A percentile compares a stretch with the other conserved stretches of the same genome.
Evolutionary conservation across 2,797 vertebrate species (phyloP).

Genomic region (Coregonus suidteri): DNA sequence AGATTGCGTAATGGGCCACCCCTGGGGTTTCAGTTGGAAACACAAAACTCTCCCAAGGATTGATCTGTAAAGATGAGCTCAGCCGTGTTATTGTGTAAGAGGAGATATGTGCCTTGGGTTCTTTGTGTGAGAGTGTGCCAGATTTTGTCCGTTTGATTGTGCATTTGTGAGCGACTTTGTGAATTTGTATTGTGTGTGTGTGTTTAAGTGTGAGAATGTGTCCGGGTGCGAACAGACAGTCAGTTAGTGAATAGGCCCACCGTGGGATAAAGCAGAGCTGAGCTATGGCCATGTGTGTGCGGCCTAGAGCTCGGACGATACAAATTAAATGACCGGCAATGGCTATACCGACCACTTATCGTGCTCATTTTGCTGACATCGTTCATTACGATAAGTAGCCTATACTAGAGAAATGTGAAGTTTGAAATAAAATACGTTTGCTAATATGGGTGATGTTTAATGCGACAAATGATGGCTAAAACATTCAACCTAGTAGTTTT

Average conservation of each 20-base stretch:
- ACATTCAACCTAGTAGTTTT: too few species aligned
- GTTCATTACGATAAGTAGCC: too few species aligned
- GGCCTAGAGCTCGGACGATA: too few species aligned
- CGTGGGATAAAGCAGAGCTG: background rate
- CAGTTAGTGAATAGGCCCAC: background rate
- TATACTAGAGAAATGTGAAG: too few species aligned
- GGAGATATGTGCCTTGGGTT: background rate
- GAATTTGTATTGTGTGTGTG: background rate
- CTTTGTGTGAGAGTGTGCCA: too few species aligned
- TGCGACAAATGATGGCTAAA: too few species aligned
- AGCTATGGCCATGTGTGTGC: too few species aligned
- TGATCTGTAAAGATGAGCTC: conserved; percentile 1
- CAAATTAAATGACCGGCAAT: too few species aligned
- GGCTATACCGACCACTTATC: too few species aligned
- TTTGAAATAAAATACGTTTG: too few species aligned
- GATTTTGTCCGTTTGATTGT: background rate
- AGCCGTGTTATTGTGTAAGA: background rate
- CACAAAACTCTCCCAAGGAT: background rate
- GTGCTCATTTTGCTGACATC: too few species aligned
- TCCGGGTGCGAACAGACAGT: background rate
- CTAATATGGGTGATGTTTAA: too few species aligned
- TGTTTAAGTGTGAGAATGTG: background rate
- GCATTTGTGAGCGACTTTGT: background rate
- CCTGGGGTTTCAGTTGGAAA: conserved; percentile 1
- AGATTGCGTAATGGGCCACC: background rate